Conservation (phyloP, 37 sponge, comb jelly and placozoan genomes). For the Lycopodina hypogea region DNA sequence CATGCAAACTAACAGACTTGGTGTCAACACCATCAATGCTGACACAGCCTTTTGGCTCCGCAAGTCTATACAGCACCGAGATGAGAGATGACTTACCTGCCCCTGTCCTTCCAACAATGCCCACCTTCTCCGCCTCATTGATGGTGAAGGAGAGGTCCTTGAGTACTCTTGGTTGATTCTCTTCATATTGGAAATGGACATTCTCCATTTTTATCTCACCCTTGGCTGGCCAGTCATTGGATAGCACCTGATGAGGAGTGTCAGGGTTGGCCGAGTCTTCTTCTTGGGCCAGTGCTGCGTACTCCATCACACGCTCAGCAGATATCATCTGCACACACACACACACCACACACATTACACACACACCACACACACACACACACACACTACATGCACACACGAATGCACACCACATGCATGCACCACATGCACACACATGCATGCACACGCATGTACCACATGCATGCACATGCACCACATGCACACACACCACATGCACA, state of each 20-base stretch:
- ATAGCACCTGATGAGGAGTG: slow-evolving; percentile 36
- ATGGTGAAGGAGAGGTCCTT: slow-evolving; percentile 53
- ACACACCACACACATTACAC: no score
- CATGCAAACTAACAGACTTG: slow-evolving; percentile 76
- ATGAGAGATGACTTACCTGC: slow-evolving; percentile 91
- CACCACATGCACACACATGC: no score
- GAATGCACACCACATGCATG: no score
- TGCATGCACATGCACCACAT: no score
- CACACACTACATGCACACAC: no score
- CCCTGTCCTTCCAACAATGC: slow-evolving; percentile 91
- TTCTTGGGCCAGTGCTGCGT: slow-evolving; percentile 36
- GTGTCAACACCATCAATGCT: slow-evolving; percentile 75
- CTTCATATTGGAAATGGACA: slow-evolving; percentile 42
- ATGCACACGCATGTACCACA: no score
- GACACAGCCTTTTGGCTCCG: slow-evolving; percentile 77
- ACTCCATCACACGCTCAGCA: slow-evolving; percentile 69
- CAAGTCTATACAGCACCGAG: slow-evolving; percentile 82
- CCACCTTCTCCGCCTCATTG: slow-evolving; percentile 71
- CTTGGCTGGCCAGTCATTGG: slow-evolving; percentile 59
- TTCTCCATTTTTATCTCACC: slow-evolving; percentile 45
- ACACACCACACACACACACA: no score
- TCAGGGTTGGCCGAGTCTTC: slow-evolving; percentile 51
- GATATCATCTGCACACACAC: slow-evolving; percentile 91
- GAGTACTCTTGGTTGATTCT: slow-evolving; percentile 48
- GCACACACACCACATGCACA: no score